Percentiles rank a stretch among this genome's conserved stretches.
Conservation (phyloP, 2,797 vertebrate species). For the Antennarius maculatus region DNA sequence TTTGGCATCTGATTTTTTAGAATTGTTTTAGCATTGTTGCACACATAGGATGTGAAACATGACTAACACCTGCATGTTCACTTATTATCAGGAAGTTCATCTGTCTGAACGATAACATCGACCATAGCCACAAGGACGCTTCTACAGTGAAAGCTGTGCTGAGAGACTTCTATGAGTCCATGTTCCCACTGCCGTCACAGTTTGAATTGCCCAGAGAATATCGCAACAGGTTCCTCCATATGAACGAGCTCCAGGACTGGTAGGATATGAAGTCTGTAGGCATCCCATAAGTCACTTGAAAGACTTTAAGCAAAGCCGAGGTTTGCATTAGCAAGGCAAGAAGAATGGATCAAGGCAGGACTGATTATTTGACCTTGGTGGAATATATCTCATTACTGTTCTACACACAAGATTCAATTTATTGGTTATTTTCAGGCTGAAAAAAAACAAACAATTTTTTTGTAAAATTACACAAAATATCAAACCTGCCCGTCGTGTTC, state of each 20-base stretch:
- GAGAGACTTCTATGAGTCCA: slow-evolving; percentile 97
- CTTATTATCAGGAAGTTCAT: slow-evolving; percentile 90
- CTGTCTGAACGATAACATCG: slow-evolving; percentile 98
- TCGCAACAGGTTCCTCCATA: slow-evolving; percentile 95
- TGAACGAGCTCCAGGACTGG: slow-evolving; percentile 96
- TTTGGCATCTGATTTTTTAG: background rate
- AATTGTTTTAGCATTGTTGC: no score
- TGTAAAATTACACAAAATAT: no score
- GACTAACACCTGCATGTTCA: background rate
- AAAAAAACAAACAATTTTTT: no score
- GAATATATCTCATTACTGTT: background rate
- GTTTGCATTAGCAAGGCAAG: no score
- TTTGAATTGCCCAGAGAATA: slow-evolving; percentile 97
- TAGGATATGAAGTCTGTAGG: slow-evolving; percentile 56
- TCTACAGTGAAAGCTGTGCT: slow-evolving; percentile 96
- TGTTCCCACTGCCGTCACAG: slow-evolving; percentile 95
- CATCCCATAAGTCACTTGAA: background rate
- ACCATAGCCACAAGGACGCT: slow-evolving; percentile 95
- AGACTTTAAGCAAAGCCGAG: background rate
- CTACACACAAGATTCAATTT: background rate
- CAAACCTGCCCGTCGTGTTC: no score
- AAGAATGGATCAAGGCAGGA: no score
- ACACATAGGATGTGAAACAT: background rate
- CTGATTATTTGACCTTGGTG: no score
- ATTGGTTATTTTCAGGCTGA: no score